phyloP scores from a whole-genome alignment of 2,888 invertebrate species.

The Cristatella mucedo region DNA sequence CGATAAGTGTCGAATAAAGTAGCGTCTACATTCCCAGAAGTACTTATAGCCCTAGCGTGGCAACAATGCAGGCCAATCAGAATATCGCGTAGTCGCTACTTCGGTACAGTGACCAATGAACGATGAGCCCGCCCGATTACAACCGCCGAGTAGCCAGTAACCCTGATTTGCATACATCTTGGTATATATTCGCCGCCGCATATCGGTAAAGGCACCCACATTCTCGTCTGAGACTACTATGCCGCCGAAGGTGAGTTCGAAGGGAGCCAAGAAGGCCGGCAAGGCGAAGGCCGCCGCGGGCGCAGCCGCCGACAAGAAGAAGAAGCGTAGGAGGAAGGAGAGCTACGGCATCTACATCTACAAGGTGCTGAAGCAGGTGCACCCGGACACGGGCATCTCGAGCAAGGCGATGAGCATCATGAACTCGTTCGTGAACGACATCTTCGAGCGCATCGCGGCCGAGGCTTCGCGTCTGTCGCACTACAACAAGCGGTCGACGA shows the following conservation, averaged over 20 bases:
- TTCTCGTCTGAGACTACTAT: too few species aligned
- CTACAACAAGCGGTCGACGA: conserved; percentile 40
- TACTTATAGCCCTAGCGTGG: too few species aligned
- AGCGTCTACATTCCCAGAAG: too few species aligned
- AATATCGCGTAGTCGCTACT: too few species aligned
- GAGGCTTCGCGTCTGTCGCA: conserved; percentile 16
- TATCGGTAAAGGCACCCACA: too few species aligned
- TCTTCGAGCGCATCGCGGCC: conserved; percentile 16
- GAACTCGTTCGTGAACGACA: conserved; percentile 16
- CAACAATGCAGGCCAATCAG: too few species aligned
- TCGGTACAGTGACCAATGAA: too few species aligned
- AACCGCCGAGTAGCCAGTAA: too few species aligned
- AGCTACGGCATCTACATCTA: conserved; percentile 16
- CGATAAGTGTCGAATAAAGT: too few species aligned
- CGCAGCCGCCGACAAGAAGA: conserved; percentile 15
- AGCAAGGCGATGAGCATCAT: conserved; percentile 16
- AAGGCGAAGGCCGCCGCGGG: conserved; percentile 12
- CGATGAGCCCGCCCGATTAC: too few species aligned
- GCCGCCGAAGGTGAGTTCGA: conserved; percentile 13
- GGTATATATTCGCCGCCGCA: too few species aligned
- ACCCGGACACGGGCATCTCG: conserved; percentile 17
- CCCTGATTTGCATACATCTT: too few species aligned
- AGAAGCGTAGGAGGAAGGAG: conserved; percentile 14
- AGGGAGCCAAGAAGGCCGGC: conserved; percentile 11
- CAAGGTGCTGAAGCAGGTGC: conserved; percentile 16